Base-by-base conservation (phyloP, 30 jellyfish, hydroid and myxozoan species). In the Clytia hemisphaerica region DNA sequence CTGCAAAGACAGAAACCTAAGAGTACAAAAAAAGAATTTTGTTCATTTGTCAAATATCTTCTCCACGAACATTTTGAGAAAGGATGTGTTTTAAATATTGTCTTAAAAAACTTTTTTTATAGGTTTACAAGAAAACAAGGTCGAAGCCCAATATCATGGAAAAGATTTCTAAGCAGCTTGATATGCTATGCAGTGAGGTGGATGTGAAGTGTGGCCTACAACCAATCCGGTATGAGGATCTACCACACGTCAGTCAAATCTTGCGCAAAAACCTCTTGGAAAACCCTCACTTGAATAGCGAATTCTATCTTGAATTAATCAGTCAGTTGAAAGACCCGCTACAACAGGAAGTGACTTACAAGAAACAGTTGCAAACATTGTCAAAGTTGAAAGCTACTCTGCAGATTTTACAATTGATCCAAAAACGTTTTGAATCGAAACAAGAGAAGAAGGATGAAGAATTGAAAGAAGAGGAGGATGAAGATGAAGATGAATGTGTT, bases 381-480 rank as follows among this genome's bases (percentile, higher is more conserved):
- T 69, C 81, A 26, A 69, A 69, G 69, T 38, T 69, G 77, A 69
- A 69, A 32, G 81, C 81, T 7, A 45, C 81, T 4, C 42, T 69
- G 33, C 81, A 69, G n/a, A 69, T 69, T 7, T 18, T 69, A 51
- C 81, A 69, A 32, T 32, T 69, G 81, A 42, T 69, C 46, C 81
- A 69, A 31, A 69, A 69, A 49, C 58, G 67, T 26, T 69, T 44
- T 50, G 81, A 69, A 44, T 16, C 29, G 24, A 33, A 6, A 2
- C 12, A 70, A 22, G 81, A 21, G 3, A 45, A 26, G 22, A 34
- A 53, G 37, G 30, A 30, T 10, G 67, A 53, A 14, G 22, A 18
- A 53, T 21, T 29, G 21, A 31, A 30, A 5, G 47, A 27, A 7
- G n/a, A 16, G 28, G 45, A 31, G 6, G 76, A 44, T 45, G 81